Percentiles rank a stretch among this genome's conserved stretches.
phyloP scores from a whole-genome alignment of 2,797 vertebrate genomes.

The Distichodus sexfasciatus region DNA sequence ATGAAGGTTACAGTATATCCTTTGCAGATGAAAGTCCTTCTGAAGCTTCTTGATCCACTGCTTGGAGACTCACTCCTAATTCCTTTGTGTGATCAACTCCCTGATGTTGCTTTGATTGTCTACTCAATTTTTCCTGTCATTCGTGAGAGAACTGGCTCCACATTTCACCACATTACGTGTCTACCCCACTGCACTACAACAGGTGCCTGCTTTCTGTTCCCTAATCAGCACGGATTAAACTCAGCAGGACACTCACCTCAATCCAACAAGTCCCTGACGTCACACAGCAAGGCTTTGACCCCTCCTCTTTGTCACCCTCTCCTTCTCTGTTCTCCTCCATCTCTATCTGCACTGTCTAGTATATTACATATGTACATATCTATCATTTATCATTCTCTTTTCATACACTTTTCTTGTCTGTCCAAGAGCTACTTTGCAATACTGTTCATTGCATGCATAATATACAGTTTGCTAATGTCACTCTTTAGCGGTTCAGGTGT shows the following conservation, averaged over 20 bases:
- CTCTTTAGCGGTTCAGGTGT: not conserved
- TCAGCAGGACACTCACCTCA: constrained; percentile 74
- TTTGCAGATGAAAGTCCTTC: not conserved
- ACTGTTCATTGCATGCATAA: not conserved
- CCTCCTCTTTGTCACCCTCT: constrained; percentile 28
- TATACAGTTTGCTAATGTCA: not conserved
- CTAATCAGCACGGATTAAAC: constrained; percentile 78
- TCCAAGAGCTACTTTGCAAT: not conserved
- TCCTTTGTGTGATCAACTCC: not conserved
- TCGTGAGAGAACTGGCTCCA: not conserved
- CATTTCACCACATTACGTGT: not conserved
- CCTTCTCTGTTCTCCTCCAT: not conserved
- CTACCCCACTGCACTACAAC: constrained; percentile 28
- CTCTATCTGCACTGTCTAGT: constrained; percentile 4
- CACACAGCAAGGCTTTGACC: constrained; percentile 52
- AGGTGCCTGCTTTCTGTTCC: constrained; percentile 68
- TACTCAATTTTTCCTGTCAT: not conserved
- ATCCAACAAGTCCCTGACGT: constrained; percentile 75
- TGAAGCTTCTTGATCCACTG: constrained; percentile 1
- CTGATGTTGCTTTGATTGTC: not conserved
- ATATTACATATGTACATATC: not conserved
- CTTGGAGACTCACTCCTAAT: not conserved
- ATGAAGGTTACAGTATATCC: not conserved
- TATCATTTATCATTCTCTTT: not conserved
- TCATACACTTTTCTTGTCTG: not conserved